Conservation (phyloP, 2,113 vertebrate species). For the Isurus oxyrinchus region DNA sequence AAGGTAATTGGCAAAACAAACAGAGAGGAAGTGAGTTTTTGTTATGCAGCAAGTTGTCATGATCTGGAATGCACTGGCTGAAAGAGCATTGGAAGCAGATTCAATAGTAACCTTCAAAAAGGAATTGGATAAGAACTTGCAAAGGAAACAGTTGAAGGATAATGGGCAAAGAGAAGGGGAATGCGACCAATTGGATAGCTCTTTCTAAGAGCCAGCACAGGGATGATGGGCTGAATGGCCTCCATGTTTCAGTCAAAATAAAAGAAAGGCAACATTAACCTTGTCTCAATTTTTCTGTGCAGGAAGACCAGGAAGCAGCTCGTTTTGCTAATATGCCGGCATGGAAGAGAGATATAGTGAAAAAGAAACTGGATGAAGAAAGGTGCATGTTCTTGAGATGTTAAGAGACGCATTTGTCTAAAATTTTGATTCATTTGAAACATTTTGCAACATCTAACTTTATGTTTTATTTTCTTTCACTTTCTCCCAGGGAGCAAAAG, state of each 20-base stretch:
- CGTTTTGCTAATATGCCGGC: constrained; percentile 84
- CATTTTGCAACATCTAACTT: constrained; percentile 1
- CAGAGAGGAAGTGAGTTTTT: background rate
- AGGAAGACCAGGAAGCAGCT: constrained; percentile 79
- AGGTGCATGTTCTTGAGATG: constrained; percentile 62
- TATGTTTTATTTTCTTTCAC: constrained; percentile 41
- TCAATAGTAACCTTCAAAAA: background rate
- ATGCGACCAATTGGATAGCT: background rate
- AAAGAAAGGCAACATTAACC: background rate
- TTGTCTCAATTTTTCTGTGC: constrained; percentile 42
- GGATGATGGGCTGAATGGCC: background rate
- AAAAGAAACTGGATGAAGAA: constrained; percentile 92
- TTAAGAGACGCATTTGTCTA: background rate
- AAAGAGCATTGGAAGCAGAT: background rate
- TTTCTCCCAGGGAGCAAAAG: constrained; percentile 79
- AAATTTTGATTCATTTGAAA: background rate
- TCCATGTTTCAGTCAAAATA: background rate
- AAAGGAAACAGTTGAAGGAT: background rate
- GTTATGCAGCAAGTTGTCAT: background rate
- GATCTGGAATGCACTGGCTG: background rate
- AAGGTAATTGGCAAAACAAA: background rate
- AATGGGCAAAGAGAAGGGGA: background rate
- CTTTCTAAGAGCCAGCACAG: background rate
- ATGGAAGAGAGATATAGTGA: constrained; percentile 91
- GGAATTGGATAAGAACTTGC: background rate